Evolutionary conservation across 2,888 invertebrate species (phyloP).

Genomic region (Lysandra coridon): DNA sequence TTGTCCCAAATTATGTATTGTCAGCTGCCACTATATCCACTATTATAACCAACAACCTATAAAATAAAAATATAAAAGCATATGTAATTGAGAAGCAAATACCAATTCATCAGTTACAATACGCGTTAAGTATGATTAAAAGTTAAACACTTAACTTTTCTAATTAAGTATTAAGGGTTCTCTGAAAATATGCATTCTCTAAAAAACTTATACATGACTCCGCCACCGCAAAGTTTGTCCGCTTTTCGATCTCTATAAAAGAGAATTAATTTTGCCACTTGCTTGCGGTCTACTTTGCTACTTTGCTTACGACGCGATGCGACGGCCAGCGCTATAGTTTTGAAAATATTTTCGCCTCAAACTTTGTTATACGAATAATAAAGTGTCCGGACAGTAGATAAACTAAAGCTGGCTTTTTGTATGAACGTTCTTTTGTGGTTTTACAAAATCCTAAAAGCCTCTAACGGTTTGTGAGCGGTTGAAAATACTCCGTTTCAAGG

Average conservation of each 20-base stretch:
- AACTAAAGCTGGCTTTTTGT: slow-evolving; percentile 5
- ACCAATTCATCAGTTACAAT: no score
- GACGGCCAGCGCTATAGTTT: slow-evolving; percentile 14
- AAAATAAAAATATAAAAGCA: no score
- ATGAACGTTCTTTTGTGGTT: slow-evolving; percentile 7
- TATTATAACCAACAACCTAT: no score
- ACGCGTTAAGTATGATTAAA: neutral
- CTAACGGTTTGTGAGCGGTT: slow-evolving; percentile 16
- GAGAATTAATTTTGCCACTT: slow-evolving; percentile 27
- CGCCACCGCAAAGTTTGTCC: slow-evolving; percentile 12
- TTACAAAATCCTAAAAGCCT: slow-evolving; percentile 21
- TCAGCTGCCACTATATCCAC: no score
- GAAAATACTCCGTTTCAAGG: slow-evolving; percentile 14
- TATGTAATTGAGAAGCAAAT: neutral
- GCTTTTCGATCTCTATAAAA: slow-evolving; percentile 22
- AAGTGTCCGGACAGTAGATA: slow-evolving; percentile 8
- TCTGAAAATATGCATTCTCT: slow-evolving; percentile 10
- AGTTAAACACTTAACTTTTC: neutral
- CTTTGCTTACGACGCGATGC: slow-evolving; percentile 11
- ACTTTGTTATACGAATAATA: slow-evolving; percentile 5
- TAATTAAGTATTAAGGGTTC: slow-evolving; percentile 4
- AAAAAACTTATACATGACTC: slow-evolving; percentile 22
- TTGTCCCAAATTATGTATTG: no score
- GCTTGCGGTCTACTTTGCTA: slow-evolving; percentile 2
- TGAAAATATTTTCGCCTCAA: slow-evolving; percentile 13